phyloP scores from a whole-genome alignment of 2,888 invertebrate genomes.

The Calameuta pallipes region DNA sequence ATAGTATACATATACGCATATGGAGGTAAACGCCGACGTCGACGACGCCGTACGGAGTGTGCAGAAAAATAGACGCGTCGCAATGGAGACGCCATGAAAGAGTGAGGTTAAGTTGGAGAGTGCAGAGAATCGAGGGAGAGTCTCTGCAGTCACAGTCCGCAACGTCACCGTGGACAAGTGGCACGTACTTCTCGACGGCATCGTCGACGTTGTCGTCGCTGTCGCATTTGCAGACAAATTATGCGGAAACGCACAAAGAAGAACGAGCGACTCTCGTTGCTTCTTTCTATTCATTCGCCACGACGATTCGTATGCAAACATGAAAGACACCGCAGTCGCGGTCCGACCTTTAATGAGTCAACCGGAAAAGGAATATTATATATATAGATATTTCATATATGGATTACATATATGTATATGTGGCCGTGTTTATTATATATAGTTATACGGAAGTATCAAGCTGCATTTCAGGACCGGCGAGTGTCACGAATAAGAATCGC shows the following conservation, averaged over 20 bases:
- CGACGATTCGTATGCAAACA: background rate
- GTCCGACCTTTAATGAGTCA: conserved; percentile 27
- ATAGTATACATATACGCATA: background rate
- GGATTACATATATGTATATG: background rate
- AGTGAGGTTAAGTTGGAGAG: background rate
- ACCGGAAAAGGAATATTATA: background rate
- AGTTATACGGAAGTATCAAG: too few species aligned
- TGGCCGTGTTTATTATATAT: too few species aligned
- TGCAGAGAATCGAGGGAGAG: background rate
- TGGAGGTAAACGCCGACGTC: background rate
- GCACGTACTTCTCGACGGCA: background rate
- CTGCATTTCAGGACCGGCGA: background rate
- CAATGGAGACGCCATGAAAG: background rate
- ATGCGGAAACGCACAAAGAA: conserved; percentile 52
- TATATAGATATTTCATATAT: background rate
- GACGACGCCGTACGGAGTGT: background rate
- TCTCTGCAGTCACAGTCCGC: background rate
- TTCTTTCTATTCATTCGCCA: background rate
- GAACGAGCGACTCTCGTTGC: conserved; percentile 26
- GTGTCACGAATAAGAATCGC: background rate
- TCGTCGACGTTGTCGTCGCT: conserved; percentile 10
- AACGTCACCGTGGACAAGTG: background rate
- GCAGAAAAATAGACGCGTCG: background rate
- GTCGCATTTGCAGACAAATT: conserved; percentile 51
- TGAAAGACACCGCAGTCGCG: conserved; percentile 22